Percentiles rank a stretch among this genome's conserved stretches.
Conservation (phyloP, 2,888 invertebrate species). For the Eulithis testata region DNA sequence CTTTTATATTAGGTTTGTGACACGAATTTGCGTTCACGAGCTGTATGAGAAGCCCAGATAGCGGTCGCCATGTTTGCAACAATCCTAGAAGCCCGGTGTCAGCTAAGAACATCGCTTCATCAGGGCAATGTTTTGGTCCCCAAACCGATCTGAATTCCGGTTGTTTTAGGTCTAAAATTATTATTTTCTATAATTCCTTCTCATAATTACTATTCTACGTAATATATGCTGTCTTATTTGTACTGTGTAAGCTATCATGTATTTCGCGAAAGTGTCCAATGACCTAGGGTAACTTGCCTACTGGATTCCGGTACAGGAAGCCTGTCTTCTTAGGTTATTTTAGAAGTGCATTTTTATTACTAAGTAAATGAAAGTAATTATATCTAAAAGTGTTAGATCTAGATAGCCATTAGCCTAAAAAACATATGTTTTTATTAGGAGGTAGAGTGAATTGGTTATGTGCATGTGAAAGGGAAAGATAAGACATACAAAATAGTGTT, state of each 20-base stretch:
- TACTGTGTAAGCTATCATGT: conserved; percentile 59
- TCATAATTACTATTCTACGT: conserved; percentile 51
- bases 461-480: conserved; percentile 25
- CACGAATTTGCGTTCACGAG: conserved; percentile 79
- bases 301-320: conserved; percentile 62
- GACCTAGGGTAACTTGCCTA: conserved; percentile 78
- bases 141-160: conserved; percentile 48
- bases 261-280: conserved; percentile 71
- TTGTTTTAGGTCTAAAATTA: conserved; percentile 56
- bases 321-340: conserved; percentile 70
- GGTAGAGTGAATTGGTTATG: conserved; percentile 3
- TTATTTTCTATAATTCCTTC: conserved; percentile 48
- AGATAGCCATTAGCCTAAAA: conserved; percentile 32
- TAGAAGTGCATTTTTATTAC: conserved; percentile 40
- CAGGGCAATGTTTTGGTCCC: conserved; percentile 74
- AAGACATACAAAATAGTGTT: conserved; percentile 27
- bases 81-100: conserved; percentile 78
- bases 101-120: conserved; percentile 70
- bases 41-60: conserved; percentile 81
- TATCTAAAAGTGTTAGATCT: conserved; percentile 34
- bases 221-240: conserved; percentile 60
- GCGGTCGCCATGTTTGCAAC: conserved; percentile 85
- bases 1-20: conserved; percentile 81
- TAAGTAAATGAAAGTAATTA: conserved; percentile 50
- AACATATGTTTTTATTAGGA: conserved; percentile 15